These are phyloP conservation scores for Gallirallus australis DNA, from an alignment of 2,797 vertebrate species.

Conservation along the genomic window DNA sequence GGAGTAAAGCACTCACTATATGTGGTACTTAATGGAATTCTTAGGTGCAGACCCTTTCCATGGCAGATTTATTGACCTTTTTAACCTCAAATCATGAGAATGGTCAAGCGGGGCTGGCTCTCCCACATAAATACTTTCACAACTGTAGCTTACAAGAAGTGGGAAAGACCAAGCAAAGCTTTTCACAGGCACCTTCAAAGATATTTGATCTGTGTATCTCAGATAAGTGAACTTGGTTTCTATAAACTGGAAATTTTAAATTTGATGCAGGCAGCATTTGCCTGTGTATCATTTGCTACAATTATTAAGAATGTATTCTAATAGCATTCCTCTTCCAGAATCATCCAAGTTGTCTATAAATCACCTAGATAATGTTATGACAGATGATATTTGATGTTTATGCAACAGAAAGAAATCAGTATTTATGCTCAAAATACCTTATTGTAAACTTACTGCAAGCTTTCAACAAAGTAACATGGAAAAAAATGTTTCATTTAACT, in stretches of 20 bases:
- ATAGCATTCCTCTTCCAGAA: slow-evolving; percentile 3
- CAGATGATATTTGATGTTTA: neutral
- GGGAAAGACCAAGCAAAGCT: neutral
- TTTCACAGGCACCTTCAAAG: neutral
- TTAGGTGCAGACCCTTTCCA: neutral
- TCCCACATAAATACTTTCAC: neutral
- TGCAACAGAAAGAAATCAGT: neutral
- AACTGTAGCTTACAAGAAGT: neutral
- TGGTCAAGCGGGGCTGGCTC: neutral
- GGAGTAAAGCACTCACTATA: neutral
- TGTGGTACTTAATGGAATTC: neutral
- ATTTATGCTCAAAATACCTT: neutral
- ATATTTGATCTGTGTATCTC: neutral
- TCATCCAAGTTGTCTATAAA: neutral
- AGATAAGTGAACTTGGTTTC: neutral
- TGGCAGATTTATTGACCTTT: neutral
- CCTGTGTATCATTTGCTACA: slow-evolving; percentile 11
- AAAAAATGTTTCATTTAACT: neutral
- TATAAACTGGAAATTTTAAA: neutral
- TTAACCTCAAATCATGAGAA: neutral
- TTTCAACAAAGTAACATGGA: neutral
- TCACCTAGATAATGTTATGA: neutral
- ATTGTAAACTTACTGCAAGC: neutral
- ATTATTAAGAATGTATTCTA: slow-evolving; percentile 25
- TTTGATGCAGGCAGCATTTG: neutral